phyloP scores from a whole-genome alignment of 2,888 invertebrate species.

The Limenitis camilla region DNA sequence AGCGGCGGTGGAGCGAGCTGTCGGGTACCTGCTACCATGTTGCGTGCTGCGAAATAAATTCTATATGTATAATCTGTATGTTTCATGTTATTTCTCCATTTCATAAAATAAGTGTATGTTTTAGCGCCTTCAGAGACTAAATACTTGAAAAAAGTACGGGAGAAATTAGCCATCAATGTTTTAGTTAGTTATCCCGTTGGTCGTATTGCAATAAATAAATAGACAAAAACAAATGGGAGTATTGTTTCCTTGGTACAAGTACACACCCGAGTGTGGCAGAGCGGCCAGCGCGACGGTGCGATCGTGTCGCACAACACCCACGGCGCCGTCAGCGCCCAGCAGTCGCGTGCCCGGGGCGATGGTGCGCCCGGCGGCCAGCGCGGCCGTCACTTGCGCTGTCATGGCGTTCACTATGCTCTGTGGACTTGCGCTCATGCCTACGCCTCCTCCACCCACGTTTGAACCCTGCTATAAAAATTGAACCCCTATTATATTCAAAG shows the following conservation, averaged over 20 bases:
- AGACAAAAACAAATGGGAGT: no score
- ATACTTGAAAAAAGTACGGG: no score
- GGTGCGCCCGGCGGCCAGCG: constrained; percentile 71
- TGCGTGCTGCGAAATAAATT: constrained; percentile 8
- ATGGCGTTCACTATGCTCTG: constrained; percentile 63
- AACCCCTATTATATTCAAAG: not conserved
- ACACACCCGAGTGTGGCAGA: constrained; percentile 54
- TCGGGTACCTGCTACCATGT: constrained; percentile 16
- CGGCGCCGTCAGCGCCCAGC: constrained; percentile 76
- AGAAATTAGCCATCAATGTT: no score
- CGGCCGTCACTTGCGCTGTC: constrained; percentile 79
- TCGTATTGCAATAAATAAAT: no score
- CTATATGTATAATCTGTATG: constrained; percentile 13
- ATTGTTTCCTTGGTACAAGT: no score
- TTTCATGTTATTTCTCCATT: no score
- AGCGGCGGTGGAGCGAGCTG: constrained; percentile 17
- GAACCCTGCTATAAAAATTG: constrained; percentile 1
- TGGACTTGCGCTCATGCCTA: constrained; percentile 37
- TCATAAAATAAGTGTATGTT: no score
- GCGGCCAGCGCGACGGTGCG: constrained; percentile 74
- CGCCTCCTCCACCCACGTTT: constrained; percentile 29
- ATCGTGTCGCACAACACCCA: constrained; percentile 79
- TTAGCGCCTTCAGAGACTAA: no score
- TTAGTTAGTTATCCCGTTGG: no score
- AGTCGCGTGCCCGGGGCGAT: constrained; percentile 69